phyloP scores from a whole-genome alignment of 2,888 invertebrate species.

The Acronicta leporina region DNA sequence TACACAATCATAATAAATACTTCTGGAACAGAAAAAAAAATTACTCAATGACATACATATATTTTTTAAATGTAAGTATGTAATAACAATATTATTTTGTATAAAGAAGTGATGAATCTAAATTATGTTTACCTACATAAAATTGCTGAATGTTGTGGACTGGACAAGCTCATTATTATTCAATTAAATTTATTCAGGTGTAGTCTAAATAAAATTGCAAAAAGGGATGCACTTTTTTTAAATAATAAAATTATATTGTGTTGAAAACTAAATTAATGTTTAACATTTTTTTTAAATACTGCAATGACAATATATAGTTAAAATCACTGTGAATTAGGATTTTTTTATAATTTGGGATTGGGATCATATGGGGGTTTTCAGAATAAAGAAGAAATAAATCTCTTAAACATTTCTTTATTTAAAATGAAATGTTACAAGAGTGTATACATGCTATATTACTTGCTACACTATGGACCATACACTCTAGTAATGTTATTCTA shows the following conservation, averaged over 20 bases:
- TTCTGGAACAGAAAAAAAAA: slow-evolving; percentile 50
- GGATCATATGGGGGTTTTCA: slow-evolving; percentile 61
- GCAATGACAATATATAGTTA: too few species aligned
- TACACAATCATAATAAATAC: slow-evolving; percentile 59
- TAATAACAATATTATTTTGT: too few species aligned
- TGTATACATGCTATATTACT: slow-evolving; percentile 68
- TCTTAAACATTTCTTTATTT: slow-evolving; percentile 83
- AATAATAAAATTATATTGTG: slow-evolving; percentile 6
- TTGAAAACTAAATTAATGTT: background rate
- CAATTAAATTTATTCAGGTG: too few species aligned
- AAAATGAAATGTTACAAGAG: slow-evolving; percentile 77
- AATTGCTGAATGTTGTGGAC: too few species aligned
- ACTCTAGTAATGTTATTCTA: slow-evolving; percentile 62
- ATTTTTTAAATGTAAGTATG: too few species aligned
- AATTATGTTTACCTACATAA: background rate
- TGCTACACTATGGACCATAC: slow-evolving; percentile 61
- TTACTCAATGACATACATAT: background rate
- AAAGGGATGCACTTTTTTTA: background rate
- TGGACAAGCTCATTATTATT: too few species aligned
- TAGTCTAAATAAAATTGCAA: background rate
- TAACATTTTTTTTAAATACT: background rate
- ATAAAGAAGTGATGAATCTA: too few species aligned
- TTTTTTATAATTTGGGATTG: slow-evolving; percentile 32
- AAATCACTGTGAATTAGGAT: slow-evolving; percentile 30
- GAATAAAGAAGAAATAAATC: slow-evolving; percentile 76